phyloP scores from a whole-genome alignment of 2,888 invertebrate species.

The Lacanobia wlatinum region DNA sequence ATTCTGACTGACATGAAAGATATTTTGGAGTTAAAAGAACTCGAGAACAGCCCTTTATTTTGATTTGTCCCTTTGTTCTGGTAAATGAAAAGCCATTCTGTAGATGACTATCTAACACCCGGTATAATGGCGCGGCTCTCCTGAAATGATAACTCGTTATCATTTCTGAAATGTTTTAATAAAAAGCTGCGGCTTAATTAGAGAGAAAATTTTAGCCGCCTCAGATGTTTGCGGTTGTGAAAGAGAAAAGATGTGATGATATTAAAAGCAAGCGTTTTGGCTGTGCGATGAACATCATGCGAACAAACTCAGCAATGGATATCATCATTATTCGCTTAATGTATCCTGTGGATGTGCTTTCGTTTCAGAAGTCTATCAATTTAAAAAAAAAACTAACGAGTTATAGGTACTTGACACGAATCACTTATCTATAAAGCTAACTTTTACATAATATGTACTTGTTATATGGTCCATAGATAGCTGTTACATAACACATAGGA shows the following conservation, averaged over 20 bases:
- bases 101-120: conserved; percentile 75
- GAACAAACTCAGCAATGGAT: neutral
- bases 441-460: too few species aligned
- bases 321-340: too few species aligned
- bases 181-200: conserved; percentile 53
- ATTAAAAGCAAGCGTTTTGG: conserved; percentile 3
- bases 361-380: neutral
- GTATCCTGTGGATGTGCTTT: neutral
- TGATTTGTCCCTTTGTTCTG: conserved; percentile 83
- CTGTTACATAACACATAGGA: too few species aligned
- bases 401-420: too few species aligned
- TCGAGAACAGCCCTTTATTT: conserved; percentile 79
- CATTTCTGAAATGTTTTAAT: conserved; percentile 68
- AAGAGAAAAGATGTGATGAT: conserved; percentile 1
- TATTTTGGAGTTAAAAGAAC: conserved; percentile 77
- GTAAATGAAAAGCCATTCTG: conserved; percentile 80
- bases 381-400: too few species aligned
- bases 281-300: neutral
- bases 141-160: conserved; percentile 70
- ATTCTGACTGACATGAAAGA: conserved; percentile 73
- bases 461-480: too few species aligned
- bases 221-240: conserved; percentile 16
- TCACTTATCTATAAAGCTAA: too few species aligned
- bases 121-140: conserved; percentile 67
- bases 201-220: conserved; percentile 25